These are phyloP conservation scores for Acipenser transmontanus DNA, from an alignment of 2,797 vertebrate genomes.

Conservation along the genomic window DNA sequence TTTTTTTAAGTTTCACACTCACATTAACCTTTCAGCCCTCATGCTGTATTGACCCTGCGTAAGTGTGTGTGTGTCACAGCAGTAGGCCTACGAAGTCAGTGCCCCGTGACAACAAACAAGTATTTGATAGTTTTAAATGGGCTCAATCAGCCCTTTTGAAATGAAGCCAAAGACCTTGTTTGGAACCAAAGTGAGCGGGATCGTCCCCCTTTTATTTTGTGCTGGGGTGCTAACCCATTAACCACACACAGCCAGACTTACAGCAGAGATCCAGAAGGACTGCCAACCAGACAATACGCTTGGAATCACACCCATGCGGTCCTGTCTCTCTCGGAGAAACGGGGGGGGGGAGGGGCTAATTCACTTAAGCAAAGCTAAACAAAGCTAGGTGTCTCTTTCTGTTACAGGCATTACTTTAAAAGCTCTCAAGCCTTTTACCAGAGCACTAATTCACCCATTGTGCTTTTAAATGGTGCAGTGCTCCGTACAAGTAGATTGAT, in stretches of 20 bases:
- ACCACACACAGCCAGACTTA: conserved; percentile 4
- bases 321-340: background rate
- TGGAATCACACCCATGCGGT: background rate
- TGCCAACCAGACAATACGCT: conserved; percentile 7
- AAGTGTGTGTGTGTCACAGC: too few species aligned
- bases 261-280: conserved; percentile 12
- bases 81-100: too few species aligned
- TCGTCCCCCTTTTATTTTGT: conserved; percentile 9
- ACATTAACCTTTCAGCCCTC: too few species aligned
- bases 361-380: too few species aligned
- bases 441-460: too few species aligned
- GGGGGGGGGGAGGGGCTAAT: background rate
- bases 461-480: too few species aligned
- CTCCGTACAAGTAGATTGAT: too few species aligned
- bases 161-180: conserved; percentile 14
- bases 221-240: conserved; percentile 11
- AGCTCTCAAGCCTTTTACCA: too few species aligned
- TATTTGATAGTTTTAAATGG: conserved; percentile 59
- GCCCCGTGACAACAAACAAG: conserved; percentile 22
- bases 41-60: too few species aligned
- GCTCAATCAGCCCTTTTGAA: conserved; percentile 46
- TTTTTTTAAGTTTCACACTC: too few species aligned
- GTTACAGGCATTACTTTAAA: too few species aligned
- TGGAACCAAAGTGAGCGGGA: conserved; percentile 24
- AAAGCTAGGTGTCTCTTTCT: too few species aligned